Conservation (phyloP, 1,140 invertebrate genomes). For the Battus philenor region DNA sequence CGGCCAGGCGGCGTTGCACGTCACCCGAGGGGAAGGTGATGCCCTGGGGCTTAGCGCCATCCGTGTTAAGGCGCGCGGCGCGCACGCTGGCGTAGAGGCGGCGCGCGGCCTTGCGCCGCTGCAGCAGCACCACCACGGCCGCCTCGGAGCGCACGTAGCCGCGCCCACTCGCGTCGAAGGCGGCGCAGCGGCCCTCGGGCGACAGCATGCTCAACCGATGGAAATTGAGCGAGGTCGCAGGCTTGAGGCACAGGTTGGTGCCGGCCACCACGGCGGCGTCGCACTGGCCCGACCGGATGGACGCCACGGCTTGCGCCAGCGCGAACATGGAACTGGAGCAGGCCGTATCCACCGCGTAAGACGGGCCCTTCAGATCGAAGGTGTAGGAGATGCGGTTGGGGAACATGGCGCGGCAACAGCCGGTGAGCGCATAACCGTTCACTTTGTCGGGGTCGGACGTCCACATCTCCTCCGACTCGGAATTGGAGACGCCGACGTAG, state of each 20-base stretch:
- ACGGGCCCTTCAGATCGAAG: conserved; percentile 95
- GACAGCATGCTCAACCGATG: conserved; percentile 92
- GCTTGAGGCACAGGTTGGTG: conserved; percentile 89
- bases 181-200: conserved; percentile 92
- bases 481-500: conserved; percentile 91
- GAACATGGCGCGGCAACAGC: conserved; percentile 96
- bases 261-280: conserved; percentile 96
- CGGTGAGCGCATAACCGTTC: conserved; percentile 94
- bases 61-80: conserved; percentile 91
- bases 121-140: conserved; percentile 87
- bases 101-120: conserved; percentile 84
- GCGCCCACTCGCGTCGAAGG: conserved; percentile 92
- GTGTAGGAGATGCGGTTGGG: conserved; percentile 96
- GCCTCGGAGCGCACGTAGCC: conserved; percentile 97
- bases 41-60: conserved; percentile 91
- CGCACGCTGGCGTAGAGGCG: conserved; percentile 92
- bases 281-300: conserved; percentile 90
- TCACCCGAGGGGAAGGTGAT: conserved; percentile 94
- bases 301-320: conserved; percentile 88
- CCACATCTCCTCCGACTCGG: conserved; percentile 91
- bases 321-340: conserved; percentile 96
- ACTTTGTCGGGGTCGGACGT: conserved; percentile 83
- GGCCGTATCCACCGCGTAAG: conserved; percentile 95
- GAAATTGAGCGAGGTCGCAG: conserved; percentile 94
- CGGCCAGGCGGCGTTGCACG: conserved; percentile 91